Conservation (phyloP, 2,113 vertebrate genomes). For the Paradisaea rubra region DNA sequence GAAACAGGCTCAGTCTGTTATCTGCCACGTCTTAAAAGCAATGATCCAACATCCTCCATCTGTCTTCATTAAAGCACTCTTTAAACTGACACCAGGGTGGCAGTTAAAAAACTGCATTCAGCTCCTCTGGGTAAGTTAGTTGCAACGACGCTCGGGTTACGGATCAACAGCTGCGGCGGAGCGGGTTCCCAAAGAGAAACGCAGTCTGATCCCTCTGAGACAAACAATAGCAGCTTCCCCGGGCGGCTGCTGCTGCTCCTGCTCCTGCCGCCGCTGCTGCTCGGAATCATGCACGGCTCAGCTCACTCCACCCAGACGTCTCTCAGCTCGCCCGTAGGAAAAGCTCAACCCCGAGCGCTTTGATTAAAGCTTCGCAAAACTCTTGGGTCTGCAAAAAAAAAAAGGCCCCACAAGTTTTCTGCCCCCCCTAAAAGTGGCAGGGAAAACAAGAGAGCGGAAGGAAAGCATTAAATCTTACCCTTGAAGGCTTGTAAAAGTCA, state of each 20-base stretch:
- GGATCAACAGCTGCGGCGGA: not conserved
- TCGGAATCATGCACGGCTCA: not conserved
- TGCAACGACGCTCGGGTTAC: not conserved
- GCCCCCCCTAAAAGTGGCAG: not conserved
- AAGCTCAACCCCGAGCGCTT: not conserved
- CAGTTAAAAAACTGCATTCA: not conserved
- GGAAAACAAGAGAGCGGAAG: not conserved
- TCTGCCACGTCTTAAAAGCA: constrained; percentile 42
- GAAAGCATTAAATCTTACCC: constrained; percentile 19
- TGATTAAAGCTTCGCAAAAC: not conserved
- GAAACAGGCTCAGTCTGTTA: constrained; percentile 42
- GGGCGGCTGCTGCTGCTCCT: not conserved
- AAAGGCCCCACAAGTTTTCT: not conserved
- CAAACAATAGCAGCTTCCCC: constrained; percentile 41
- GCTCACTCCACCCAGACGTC: constrained; percentile 14
- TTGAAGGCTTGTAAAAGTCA: constrained; percentile 26
- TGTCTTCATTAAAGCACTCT: constrained; percentile 29
- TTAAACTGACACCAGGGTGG: constrained; percentile 9
- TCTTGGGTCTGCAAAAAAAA: not conserved
- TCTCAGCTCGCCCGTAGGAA: not conserved
- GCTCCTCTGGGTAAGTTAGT: not conserved
- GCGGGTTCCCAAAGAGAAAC: not conserved
- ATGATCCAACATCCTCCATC: constrained; percentile 44
- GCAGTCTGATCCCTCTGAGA: not conserved
- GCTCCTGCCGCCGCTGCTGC: not conserved